Conservation (phyloP, 2,888 invertebrate species). For the Melieria crassipennis region DNA sequence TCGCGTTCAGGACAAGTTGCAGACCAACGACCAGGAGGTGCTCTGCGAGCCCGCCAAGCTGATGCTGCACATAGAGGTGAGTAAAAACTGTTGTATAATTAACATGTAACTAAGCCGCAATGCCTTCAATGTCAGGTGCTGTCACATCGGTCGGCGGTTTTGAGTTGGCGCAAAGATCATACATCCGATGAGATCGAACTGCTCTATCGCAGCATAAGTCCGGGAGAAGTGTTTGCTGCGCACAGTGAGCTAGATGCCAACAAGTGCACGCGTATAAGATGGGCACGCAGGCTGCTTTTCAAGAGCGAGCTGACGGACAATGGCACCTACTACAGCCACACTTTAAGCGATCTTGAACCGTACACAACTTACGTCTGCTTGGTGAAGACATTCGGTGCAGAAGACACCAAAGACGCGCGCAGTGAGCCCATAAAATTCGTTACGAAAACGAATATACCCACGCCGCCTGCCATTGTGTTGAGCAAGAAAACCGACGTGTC, state of each 20-base stretch:
- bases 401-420: constrained; percentile 57
- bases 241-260: constrained; percentile 55
- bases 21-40: constrained; percentile 77
- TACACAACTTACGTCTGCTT: constrained; percentile 79
- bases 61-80: constrained; percentile 63
- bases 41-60: constrained; percentile 71
- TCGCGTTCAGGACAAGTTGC: constrained; percentile 67
- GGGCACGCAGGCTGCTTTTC: constrained; percentile 55
- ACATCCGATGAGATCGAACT: constrained; percentile 55
- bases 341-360: constrained; percentile 69
- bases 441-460: constrained; percentile 72
- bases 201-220: constrained; percentile 48
- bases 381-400: constrained; percentile 73
- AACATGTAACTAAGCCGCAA: constrained; percentile 43
- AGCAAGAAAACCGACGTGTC: constrained; percentile 55
- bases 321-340: constrained; percentile 51
- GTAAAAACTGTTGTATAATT: neutral
- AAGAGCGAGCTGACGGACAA: constrained; percentile 47
- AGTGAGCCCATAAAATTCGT: constrained; percentile 66
- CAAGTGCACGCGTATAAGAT: constrained; percentile 55
- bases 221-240: constrained; percentile 40
- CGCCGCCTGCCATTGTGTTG: constrained; percentile 53
- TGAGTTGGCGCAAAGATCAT: constrained; percentile 56
- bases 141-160: constrained; percentile 46
- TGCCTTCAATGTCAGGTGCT: constrained; percentile 41